Evolutionary conservation across 2,797 vertebrate genomes (phyloP).

Genomic region (Pseudomugil tenellus): DNA sequence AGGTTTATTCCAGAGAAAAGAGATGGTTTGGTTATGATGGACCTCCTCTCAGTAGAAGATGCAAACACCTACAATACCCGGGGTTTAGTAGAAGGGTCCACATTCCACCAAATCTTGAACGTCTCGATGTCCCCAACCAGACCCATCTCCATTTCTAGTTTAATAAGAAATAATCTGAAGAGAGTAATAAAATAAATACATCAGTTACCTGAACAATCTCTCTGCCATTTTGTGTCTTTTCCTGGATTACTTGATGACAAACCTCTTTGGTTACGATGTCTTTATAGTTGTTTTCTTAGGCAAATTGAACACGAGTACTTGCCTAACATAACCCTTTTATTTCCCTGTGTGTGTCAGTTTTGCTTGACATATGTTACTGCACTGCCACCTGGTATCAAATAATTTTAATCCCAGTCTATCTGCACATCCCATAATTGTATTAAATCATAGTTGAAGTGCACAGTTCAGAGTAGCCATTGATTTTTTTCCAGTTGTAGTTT

Average conservation of each 20-base stretch:
- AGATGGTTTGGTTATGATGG: slow-evolving; percentile 18
- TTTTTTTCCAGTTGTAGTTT: slow-evolving; percentile 29
- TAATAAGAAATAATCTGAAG: slow-evolving; percentile 2
- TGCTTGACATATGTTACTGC: slow-evolving; percentile 22
- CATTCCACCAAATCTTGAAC: not conserved
- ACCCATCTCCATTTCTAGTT: slow-evolving; percentile 1
- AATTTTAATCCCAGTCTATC: slow-evolving; percentile 30
- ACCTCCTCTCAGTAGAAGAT: slow-evolving; percentile 26
- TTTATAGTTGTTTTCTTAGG: slow-evolving; percentile 7
- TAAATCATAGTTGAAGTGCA: slow-evolving; percentile 17
- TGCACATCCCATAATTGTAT: slow-evolving; percentile 23
- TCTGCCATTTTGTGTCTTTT: not conserved
- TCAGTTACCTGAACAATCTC: not conserved
- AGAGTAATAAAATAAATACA: slow-evolving; percentile 10
- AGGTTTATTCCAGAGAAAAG: slow-evolving; percentile 30
- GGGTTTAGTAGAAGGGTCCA: not conserved
- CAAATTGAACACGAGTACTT: not conserved
- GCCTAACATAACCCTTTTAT: not conserved
- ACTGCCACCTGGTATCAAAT: slow-evolving; percentile 18
- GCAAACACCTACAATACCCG: not conserved
- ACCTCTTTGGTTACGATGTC: slow-evolving; percentile 6
- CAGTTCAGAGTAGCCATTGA: slow-evolving; percentile 9
- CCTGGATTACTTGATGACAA: slow-evolving; percentile 3
- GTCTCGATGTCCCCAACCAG: not conserved
- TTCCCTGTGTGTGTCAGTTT: not conserved